These are phyloP conservation scores for Hyperoplus immaculatus DNA, from an alignment of 2,797 vertebrate species.

Conservation along the genomic window DNA sequence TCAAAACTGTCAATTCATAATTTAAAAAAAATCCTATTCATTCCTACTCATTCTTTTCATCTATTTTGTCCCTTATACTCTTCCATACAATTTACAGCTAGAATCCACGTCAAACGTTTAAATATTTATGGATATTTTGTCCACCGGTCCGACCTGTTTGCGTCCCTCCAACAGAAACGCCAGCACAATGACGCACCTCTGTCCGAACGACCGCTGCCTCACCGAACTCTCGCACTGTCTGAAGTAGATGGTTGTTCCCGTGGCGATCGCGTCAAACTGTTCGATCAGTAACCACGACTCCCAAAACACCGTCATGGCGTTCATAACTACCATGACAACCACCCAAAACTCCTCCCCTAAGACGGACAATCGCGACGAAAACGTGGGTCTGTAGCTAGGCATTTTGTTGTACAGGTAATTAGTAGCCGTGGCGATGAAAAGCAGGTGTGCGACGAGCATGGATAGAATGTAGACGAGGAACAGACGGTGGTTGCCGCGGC, in stretches of 20 bases:
- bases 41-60: no score
- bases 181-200: constrained; percentile 71
- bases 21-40: no score
- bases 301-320: constrained; percentile 83
- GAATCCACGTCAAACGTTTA: constrained; percentile 45
- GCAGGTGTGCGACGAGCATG: constrained; percentile 80
- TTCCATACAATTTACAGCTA: no score
- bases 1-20: no score
- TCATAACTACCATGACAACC: constrained; percentile 79
- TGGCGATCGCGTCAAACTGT: constrained; percentile 83
- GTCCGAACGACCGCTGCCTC: constrained; percentile 64
- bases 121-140: constrained; percentile 76
- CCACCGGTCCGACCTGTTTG: constrained; percentile 48
- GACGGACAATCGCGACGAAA: constrained; percentile 61
- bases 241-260: constrained; percentile 84
- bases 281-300: constrained; percentile 85
- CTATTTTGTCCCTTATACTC: no score
- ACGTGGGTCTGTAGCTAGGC: constrained; percentile 14
- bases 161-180: constrained; percentile 83
- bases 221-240: constrained; percentile 54
- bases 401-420: constrained; percentile 75
- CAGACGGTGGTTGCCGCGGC: constrained; percentile 83
- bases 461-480: constrained; percentile 86
- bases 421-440: constrained; percentile 77
- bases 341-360: constrained; percentile 85